Evolutionary conservation across 2,888 invertebrate genomes (phyloP), one percentile per base, ranked within the genome.

Genomic region (Cenopis cana): DNA sequence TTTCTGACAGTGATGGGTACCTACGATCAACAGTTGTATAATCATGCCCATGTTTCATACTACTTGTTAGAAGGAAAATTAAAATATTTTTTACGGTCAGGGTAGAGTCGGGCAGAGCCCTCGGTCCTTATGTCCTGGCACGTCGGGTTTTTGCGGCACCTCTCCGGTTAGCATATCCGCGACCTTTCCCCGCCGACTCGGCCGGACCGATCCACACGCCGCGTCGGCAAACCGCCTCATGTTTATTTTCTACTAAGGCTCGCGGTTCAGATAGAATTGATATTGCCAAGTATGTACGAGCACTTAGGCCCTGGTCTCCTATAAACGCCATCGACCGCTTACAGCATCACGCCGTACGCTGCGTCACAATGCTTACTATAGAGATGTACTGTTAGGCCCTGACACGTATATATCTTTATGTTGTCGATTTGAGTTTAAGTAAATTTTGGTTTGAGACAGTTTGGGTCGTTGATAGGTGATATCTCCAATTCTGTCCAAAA

Each of bases 101-200:
- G 46, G 59, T 70, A 70, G 70, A 70, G 46, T 66, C 0, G 2
- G 36, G 65, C 41, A 14, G 18, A 33, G 52, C 52, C 69, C 65
- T 18, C 9, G 24, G 17, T 18, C 33, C 38, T 33, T 59, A 12
- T 29, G 64, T 64, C 49, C 38, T 11, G 18, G 64, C 62, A 33
- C 33, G 6, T 33, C 20, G 18, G 59, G 65, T 70, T 70, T 70
- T 70, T 70, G 70, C 70, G 54, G 46, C 59, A 60, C 70, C 70
- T 65, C 69, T 60, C 62, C 46, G 69, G 65, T 66, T 59, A 36
- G 65, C 70, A 69, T 69, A 70, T 60, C 10, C 52, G 41, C 29
- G 68, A 54, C 60, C 68, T 54, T 61, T 64, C 33, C 33, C 33
- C 33, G 33, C 5, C 33, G 24, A 4, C 24, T 24, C 54, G 46